A percentile compares a stretch with the other conserved stretches of the same genome.
phyloP scores from a whole-genome alignment of 2,113 vertebrate species.

The Ctenodactylus gundi region DNA sequence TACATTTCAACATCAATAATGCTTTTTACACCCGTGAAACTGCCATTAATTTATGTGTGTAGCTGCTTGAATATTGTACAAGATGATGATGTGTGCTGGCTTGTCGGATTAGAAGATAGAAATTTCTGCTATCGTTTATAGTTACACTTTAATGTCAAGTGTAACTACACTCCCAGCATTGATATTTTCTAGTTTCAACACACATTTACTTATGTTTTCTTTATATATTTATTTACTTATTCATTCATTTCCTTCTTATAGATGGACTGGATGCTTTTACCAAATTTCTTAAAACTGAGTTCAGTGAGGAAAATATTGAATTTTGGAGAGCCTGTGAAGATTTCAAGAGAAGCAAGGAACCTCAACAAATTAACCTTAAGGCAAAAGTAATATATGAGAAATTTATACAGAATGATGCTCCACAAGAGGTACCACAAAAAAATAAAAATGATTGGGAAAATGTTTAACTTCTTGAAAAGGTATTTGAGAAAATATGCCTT shows the following conservation, averaged over 20 bases:
- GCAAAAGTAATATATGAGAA: slow-evolving; percentile 92
- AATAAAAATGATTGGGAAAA: slow-evolving; percentile 28
- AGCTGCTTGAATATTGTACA: accelerated
- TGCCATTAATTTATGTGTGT: not conserved
- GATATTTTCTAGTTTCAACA: not conserved
- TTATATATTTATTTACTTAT: no score
- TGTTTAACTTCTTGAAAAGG: not conserved
- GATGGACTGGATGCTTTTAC: slow-evolving; percentile 92
- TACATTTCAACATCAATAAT: not conserved
- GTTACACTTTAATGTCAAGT: not conserved
- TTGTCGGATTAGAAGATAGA: not conserved
- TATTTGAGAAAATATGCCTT: not conserved
- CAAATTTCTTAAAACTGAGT: slow-evolving; percentile 93
- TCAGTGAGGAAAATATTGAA: slow-evolving; percentile 98
- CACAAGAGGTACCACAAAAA: slow-evolving; percentile 92
- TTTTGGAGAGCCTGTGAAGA: slow-evolving; percentile 97
- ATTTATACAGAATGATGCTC: slow-evolving; percentile 91
- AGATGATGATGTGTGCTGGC: accelerated
- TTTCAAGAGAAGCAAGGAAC: slow-evolving; percentile 90
- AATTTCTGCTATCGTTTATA: not conserved
- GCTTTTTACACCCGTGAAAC: not conserved
- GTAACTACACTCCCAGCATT: not conserved
- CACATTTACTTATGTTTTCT: no score
- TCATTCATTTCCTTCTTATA: slow-evolving; percentile 78
- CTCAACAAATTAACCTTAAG: slow-evolving; percentile 87